Evolutionary conservation across 2,113 vertebrate genomes (phyloP), one percentile per base, ranked within the genome.

Genomic region (Tympanuchus pallidicinctus): DNA sequence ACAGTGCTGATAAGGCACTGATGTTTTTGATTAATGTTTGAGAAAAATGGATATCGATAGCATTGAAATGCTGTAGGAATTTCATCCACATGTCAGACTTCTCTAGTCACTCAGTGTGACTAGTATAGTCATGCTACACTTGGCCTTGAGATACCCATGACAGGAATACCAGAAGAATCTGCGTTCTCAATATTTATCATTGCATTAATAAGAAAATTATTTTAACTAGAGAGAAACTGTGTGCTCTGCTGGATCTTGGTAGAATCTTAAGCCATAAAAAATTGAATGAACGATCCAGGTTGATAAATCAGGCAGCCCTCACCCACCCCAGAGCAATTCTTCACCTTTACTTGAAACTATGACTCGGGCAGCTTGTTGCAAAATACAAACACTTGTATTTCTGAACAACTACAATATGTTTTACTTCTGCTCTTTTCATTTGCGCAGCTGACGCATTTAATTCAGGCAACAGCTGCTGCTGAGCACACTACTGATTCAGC

Each of bases 391-490:
- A 30, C 57, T 87, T 72, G 86, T 79, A 69, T 92, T 96, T 91
- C 87, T 91, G 82, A 92, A 93, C 25, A 90, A 72, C 40, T 12
- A 5, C 28, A 43, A 73, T 27, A 54, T 30, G 79, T 73, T 76
- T 88, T 83, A 88, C 82, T 94, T 94, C 63, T 87, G 86, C 67
- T 86, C 81, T 90, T 86, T 89, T 82, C 63, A 78, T 61, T 40
- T 80, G 59, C 72, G 88, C 17, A 70, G 70, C 21, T 91, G 89
- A 84, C 65, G 75, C 50, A 93, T 74, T 71, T 81, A 81, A 84
- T 92, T 87, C 20, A 14, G 79, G 13, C 48, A 94, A 87, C 95
- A 95, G 89, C 85, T 91, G 90, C 89, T 94, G 78, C 36, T 69
- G n/a, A 94, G 73, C 50, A 89, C 71, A 78, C 82, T 69, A 92